These are phyloP conservation scores for Sebastes vulpes DNA, from an alignment of 2,797 vertebrate species.

Conservation along the genomic window DNA sequence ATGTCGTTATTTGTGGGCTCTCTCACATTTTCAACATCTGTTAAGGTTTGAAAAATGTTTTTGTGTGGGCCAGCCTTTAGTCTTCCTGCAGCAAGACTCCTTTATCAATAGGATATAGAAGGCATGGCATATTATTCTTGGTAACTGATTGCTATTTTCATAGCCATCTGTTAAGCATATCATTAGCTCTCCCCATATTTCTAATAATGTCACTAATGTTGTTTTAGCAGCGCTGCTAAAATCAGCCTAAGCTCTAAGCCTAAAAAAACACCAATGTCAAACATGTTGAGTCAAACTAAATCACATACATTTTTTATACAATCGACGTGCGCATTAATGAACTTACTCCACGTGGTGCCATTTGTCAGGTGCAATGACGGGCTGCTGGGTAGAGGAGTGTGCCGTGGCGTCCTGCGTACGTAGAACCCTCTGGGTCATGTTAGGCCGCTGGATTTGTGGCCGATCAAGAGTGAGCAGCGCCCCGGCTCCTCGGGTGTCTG, in stretches of 20 bases:
- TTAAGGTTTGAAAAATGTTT: too few species aligned
- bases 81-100: not conserved
- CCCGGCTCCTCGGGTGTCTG: slow-evolving; percentile 71
- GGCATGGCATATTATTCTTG: slow-evolving; percentile 22
- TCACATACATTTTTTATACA: slow-evolving; percentile 20
- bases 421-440: slow-evolving; percentile 70
- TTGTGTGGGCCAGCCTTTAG: too few species aligned
- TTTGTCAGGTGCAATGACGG: slow-evolving; percentile 37
- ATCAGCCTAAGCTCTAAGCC: not conserved
- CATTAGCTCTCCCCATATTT: slow-evolving; percentile 31
- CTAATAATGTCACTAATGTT: slow-evolving; percentile 30
- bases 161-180: slow-evolving; percentile 41
- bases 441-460: slow-evolving; percentile 67
- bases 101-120: slow-evolving; percentile 7
- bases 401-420: slow-evolving; percentile 4
- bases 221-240: slow-evolving; percentile 24
- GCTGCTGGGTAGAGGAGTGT: not conserved
- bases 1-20: too few species aligned
- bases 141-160: slow-evolving; percentile 27
- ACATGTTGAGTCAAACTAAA: slow-evolving; percentile 23
- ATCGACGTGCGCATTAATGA: slow-evolving; percentile 12
- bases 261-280: slow-evolving; percentile 20
- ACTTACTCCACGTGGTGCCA: slow-evolving; percentile 13
- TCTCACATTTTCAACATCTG: too few species aligned
- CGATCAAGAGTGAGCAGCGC: slow-evolving; percentile 75